A percentile compares a stretch with the other conserved stretches of the same genome.
These are phyloP conservation scores for Therioaphis trifolii DNA, from an alignment of 2,888 invertebrate genomes.

Conservation along the genomic window DNA sequence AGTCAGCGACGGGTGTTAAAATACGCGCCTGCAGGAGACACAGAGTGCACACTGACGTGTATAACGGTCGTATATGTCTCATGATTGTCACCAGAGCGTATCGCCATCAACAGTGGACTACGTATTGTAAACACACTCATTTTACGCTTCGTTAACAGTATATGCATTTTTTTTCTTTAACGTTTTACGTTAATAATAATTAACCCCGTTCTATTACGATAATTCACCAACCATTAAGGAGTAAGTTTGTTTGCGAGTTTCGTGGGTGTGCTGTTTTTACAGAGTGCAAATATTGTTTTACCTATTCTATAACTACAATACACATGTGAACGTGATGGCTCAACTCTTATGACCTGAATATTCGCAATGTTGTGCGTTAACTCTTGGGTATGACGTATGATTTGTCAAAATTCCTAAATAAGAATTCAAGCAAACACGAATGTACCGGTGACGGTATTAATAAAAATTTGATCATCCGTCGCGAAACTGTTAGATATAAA, in stretches of 20 bases:
- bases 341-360: constrained; percentile 14
- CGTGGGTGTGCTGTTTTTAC: background rate
- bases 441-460: background rate
- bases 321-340: background rate
- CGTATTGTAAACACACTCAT: constrained; percentile 23
- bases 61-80: background rate
- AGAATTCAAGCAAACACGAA: background rate
- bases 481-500: constrained; percentile 26
- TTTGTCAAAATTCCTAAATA: background rate
- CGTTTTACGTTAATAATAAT: constrained; percentile 20
- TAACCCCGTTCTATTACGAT: constrained; percentile 16
- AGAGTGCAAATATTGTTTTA: background rate
- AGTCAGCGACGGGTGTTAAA: too few relatives aligned
- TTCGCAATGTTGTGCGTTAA: background rate
- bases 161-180: background rate
- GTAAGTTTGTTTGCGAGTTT: background rate
- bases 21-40: background rate
- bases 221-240: constrained; percentile 3
- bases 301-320: background rate
- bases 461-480: background rate
- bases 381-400: background rate
- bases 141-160: background rate
- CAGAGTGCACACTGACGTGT: background rate
- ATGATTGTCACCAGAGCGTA: constrained; percentile 31
- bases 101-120: background rate